Evolutionary conservation across 2,888 invertebrate species (phyloP).

Genomic region (Entomobrya multifasciata): DNA sequence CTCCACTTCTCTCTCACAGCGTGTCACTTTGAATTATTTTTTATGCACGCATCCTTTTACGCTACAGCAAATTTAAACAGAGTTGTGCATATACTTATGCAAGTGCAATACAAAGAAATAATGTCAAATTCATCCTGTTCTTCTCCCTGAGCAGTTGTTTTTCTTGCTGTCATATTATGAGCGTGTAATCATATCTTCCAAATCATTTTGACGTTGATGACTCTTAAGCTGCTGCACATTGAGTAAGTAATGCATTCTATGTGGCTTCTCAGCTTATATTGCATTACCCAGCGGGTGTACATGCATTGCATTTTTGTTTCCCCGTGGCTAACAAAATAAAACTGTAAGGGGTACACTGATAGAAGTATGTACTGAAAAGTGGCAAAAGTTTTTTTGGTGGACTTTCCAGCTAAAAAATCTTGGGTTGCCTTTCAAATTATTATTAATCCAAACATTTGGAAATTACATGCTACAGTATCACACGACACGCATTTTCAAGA

Average conservation of each 20-base stretch:
- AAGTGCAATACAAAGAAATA: background rate
- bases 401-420: too few species aligned
- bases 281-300: constrained; percentile 49
- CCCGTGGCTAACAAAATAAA: background rate
- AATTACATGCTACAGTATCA: too few species aligned
- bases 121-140: background rate
- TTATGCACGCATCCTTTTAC: constrained; percentile 11
- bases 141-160: constrained; percentile 13
- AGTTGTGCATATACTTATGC: background rate
- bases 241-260: background rate
- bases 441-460: too few species aligned
- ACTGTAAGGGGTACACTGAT: background rate
- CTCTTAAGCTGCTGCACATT: constrained; percentile 46
- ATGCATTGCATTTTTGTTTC: constrained; percentile 17
- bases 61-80: background rate
- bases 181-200: constrained; percentile 57
- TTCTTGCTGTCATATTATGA: constrained; percentile 55
- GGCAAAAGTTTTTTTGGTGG: background rate
- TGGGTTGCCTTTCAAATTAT: too few species aligned
- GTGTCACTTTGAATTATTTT: constrained; percentile 47
- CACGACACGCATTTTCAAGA: too few species aligned
- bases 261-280: background rate
- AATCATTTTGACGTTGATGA: constrained; percentile 67
- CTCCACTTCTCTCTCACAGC: constrained; percentile 29
- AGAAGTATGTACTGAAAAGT: background rate